These are phyloP conservation scores for Platypus cylindrus DNA, from an alignment of 2,888 invertebrate genomes.

Conservation along the genomic window DNA sequence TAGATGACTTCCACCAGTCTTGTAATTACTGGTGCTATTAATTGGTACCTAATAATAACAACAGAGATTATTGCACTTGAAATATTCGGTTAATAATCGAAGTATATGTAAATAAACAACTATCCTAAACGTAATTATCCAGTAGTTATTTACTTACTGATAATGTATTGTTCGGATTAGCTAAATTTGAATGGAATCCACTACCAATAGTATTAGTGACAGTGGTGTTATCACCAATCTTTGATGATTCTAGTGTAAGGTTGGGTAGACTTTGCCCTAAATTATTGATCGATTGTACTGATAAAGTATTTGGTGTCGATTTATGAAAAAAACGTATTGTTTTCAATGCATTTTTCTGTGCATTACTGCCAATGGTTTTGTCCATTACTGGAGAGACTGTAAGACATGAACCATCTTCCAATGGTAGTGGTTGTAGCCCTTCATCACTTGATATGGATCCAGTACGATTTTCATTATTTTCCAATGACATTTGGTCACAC, in stretches of 20 bases:
- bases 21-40: slow-evolving; percentile 31
- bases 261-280: slow-evolving; percentile 74
- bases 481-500: no score
- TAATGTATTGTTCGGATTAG: no score
- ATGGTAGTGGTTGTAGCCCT: slow-evolving; percentile 37
- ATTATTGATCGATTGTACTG: slow-evolving; percentile 56
- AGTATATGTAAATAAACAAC: no score
- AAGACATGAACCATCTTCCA: slow-evolving; percentile 30
- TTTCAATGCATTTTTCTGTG: slow-evolving; percentile 31
- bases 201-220: no score
- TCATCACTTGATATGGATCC: slow-evolving; percentile 55
- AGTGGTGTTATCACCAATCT: slow-evolving; percentile 33
- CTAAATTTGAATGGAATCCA: no score
- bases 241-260: slow-evolving; percentile 41
- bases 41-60: slow-evolving; percentile 32
- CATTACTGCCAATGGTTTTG: slow-evolving; percentile 24
- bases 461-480: slow-evolving; percentile 50
- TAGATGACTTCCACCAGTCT: slow-evolving; percentile 33
- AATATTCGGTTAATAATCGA: not conserved
- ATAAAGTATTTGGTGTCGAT: slow-evolving; percentile 60
- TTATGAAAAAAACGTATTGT: slow-evolving; percentile 31
- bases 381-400: slow-evolving; percentile 31
- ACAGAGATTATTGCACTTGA: not conserved
- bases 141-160: slow-evolving; percentile 32
- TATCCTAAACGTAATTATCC: no score